Conservation (phyloP, 2,888 invertebrate genomes). For the Coleophora flavipennella region DNA sequence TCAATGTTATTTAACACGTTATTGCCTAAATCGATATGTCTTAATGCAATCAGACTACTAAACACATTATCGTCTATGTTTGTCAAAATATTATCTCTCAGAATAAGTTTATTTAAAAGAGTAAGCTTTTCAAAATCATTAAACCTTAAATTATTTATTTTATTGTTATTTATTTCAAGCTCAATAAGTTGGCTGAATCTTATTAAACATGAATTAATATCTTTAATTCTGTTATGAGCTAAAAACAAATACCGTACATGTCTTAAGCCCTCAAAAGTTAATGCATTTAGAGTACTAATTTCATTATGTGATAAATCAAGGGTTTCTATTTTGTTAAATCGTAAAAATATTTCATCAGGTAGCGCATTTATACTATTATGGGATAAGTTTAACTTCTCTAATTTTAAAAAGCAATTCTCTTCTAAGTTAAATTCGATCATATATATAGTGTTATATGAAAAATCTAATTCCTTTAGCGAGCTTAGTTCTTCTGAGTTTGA, state of each 20-base stretch:
- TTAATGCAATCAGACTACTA: constrained; percentile 20
- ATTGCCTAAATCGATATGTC: constrained; percentile 26
- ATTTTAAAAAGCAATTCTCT: constrained; percentile 16
- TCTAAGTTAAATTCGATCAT: constrained; percentile 17
- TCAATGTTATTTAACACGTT: constrained; percentile 29
- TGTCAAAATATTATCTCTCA: constrained; percentile 32
- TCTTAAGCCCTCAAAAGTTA: constrained; percentile 41
- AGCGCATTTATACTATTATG: constrained; percentile 33
- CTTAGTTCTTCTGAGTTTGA: constrained; percentile 23
- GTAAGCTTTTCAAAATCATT: constrained; percentile 31
- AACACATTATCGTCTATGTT: constrained; percentile 27
- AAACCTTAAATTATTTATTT: constrained; percentile 28
- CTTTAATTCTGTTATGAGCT: constrained; percentile 33
- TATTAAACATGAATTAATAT: constrained; percentile 35
- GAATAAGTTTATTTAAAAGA: constrained; percentile 27
- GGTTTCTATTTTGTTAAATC: constrained; percentile 23
- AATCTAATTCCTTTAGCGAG: constrained; percentile 28
- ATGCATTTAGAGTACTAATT: constrained; percentile 24
- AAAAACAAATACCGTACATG: constrained; percentile 33
- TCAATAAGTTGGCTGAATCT: constrained; percentile 31
- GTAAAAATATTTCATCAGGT: constrained; percentile 32
- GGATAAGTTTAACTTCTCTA: constrained; percentile 34
- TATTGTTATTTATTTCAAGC: constrained; percentile 37
- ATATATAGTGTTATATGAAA: constrained; percentile 38
- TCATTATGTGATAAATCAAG: constrained; percentile 43